Evolutionary conservation across 2,888 invertebrate species (phyloP).

Genomic region (Nephrocerus scutellatus): DNA sequence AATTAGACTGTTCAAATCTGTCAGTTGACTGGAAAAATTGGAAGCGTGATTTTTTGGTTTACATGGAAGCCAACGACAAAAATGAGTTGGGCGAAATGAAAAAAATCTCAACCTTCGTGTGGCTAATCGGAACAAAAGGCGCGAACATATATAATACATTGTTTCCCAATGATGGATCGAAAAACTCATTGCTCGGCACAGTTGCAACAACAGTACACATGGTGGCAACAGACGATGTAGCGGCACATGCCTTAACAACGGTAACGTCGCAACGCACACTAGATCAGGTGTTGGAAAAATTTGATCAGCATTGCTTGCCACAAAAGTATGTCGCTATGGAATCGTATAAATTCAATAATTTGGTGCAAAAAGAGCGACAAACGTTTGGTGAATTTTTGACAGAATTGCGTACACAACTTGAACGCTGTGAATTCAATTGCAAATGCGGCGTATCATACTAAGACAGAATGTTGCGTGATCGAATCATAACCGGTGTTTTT

Average conservation of each 20-base stretch:
- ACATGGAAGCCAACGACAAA: constrained; percentile 4
- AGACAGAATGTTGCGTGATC: constrained; percentile 19
- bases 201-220: too few species aligned
- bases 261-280: constrained; percentile 6
- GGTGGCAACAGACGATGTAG: background rate
- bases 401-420: constrained; percentile 16
- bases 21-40: constrained; percentile 1
- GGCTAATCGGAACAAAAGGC: constrained; percentile 13
- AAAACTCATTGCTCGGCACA: constrained; percentile 9
- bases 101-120: constrained; percentile 10
- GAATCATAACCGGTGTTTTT: constrained; percentile 15
- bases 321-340: constrained; percentile 12
- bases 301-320: constrained; percentile 17
- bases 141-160: constrained; percentile 13
- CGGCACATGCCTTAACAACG: background rate
- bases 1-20: constrained; percentile 5
- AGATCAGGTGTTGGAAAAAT: constrained; percentile 9
- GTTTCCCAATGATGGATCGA: constrained; percentile 14
- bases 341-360: constrained; percentile 19
- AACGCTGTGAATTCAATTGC: constrained; percentile 18
- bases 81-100: background rate
- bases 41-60: constrained; percentile 6
- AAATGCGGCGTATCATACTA: constrained; percentile 13
- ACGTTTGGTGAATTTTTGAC: constrained; percentile 18
- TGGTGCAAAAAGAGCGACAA: constrained; percentile 17